Evolutionary conservation across 1,140 invertebrate species (phyloP).

Genomic region (Mizuhopecten yessoensis): DNA sequence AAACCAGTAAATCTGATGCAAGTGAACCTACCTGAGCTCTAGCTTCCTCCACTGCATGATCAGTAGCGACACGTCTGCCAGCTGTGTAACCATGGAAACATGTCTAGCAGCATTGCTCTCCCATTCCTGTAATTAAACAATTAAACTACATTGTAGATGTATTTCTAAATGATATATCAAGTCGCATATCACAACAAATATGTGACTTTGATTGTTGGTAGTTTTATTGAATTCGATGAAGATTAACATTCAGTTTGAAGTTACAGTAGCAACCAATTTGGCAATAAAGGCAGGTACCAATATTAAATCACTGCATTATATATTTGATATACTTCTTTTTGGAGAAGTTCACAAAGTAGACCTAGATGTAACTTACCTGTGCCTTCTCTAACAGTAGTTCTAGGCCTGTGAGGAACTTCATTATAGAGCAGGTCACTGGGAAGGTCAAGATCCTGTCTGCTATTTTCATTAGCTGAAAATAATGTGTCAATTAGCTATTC

Average conservation of each 20-base stretch:
- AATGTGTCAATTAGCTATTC: not conserved
- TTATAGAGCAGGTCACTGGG: constrained; percentile 91
- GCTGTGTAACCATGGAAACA: constrained; percentile 90
- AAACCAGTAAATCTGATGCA: constrained; percentile 40
- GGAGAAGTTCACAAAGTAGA: too few relatives aligned
- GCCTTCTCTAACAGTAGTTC: constrained; percentile 92
- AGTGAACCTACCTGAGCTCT: constrained; percentile 88
- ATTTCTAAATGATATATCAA: too few relatives aligned
- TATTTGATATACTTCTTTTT: too few relatives aligned
- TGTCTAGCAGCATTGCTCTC: constrained; percentile 94
- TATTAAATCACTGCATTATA: too few relatives aligned
- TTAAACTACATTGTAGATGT: too few relatives aligned
- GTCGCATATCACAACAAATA: too few relatives aligned
- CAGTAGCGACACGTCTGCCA: constrained; percentile 89
- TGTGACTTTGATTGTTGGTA: too few relatives aligned
- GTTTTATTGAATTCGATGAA: too few relatives aligned
- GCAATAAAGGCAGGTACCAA: too few relatives aligned
- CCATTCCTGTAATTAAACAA: constrained; percentile 89
- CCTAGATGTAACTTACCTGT: constrained; percentile 76
- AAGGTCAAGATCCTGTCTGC: constrained; percentile 91
- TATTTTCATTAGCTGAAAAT: constrained; percentile 85
- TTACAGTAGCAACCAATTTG: too few relatives aligned
- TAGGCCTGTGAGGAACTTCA: constrained; percentile 94
- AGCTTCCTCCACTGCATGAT: constrained; percentile 96
- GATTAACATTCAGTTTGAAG: too few relatives aligned